Percentiles rank a stretch among this genome's conserved stretches.
phyloP scores from a whole-genome alignment of 2,888 invertebrate genomes.

The Agrochola litura region DNA sequence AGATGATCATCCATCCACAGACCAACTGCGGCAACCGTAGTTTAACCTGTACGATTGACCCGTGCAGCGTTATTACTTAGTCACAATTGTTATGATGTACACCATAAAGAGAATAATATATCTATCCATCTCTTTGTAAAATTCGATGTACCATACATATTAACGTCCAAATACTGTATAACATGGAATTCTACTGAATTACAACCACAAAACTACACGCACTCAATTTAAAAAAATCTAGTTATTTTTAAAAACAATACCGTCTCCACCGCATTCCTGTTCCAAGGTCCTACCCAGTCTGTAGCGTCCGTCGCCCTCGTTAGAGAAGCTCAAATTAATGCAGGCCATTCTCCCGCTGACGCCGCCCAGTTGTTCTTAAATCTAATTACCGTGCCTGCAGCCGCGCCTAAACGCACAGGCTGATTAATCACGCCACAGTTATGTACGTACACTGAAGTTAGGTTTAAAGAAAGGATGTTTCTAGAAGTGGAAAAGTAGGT shows the following conservation, averaged over 20 bases:
- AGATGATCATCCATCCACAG: no score
- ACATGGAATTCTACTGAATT: no score
- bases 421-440: slow-evolving; percentile 70
- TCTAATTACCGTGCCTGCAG: slow-evolving; percentile 87
- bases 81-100: no score
- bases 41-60: no score
- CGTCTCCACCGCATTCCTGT: slow-evolving; percentile 69
- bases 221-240: neutral
- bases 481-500: neutral
- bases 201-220: no score
- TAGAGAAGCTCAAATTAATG: slow-evolving; percentile 90
- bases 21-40: no score
- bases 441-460: neutral
- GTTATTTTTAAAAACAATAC: neutral
- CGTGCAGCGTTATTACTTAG: no score
- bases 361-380: slow-evolving; percentile 90
- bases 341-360: slow-evolving; percentile 89
- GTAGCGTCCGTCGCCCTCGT: slow-evolving; percentile 88
- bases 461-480: neutral
- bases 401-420: slow-evolving; percentile 74
- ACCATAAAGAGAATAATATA: no score
- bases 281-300: slow-evolving; percentile 82
- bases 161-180: no score
- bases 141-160: no score
- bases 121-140: no score